A percentile compares a stretch with the other conserved stretches of the same genome.
phyloP scores from a whole-genome alignment of 2,797 vertebrate species.

The Graptemys geographica region DNA sequence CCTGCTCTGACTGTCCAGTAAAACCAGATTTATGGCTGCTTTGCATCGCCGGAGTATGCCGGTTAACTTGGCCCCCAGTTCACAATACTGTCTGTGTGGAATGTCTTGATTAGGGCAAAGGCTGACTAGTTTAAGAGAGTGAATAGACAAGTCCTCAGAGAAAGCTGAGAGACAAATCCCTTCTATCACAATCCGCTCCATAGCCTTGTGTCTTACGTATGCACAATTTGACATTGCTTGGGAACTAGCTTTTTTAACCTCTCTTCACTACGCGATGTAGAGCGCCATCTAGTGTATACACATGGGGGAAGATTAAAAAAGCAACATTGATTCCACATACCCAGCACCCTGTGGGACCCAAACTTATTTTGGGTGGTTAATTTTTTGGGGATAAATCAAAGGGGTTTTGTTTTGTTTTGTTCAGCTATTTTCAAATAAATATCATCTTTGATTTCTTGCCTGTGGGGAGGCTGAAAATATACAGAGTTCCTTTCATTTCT shows the following conservation, averaged over 20 bases:
- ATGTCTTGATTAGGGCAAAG: not conserved
- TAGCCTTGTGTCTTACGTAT: not conserved
- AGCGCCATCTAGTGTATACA: not conserved
- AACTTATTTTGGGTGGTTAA: not conserved
- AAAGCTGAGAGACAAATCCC: not conserved
- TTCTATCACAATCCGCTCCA: not conserved
- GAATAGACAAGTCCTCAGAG: not conserved
- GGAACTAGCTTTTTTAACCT: not conserved
- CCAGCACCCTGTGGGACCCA: not conserved
- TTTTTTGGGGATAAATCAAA: not conserved
- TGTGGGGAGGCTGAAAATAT: not conserved
- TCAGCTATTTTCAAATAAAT: not conserved
- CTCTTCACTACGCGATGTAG: rapidly evolving
- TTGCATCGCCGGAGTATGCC: not conserved
- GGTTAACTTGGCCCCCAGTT: not conserved
- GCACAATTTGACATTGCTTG: not conserved
- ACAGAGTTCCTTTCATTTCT: not conserved
- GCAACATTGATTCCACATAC: not conserved
- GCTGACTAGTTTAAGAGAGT: not conserved
- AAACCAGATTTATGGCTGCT: not conserved
- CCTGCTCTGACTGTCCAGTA: not conserved
- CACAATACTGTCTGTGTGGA: not conserved
- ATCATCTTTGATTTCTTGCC: not conserved
- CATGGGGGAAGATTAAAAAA: not conserved
- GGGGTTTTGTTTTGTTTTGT: not conserved